Evolutionary conservation across 2,888 invertebrate genomes (phyloP).

Genomic region (Athripsodes cinereus): DNA sequence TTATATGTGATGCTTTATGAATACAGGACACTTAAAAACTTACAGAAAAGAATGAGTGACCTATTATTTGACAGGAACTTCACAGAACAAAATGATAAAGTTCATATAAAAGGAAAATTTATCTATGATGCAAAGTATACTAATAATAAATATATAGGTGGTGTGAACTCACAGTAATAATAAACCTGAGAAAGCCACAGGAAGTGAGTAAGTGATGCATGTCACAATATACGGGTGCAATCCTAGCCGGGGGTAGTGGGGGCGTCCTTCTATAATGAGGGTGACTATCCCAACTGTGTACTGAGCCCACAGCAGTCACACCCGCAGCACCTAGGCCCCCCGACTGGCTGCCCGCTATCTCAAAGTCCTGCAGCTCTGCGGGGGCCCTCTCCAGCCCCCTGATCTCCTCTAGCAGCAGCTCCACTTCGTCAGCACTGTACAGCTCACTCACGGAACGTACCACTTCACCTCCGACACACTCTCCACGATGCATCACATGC

Average conservation of each 20-base stretch:
- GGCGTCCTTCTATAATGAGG: constrained; percentile 45
- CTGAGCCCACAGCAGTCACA: constrained; percentile 43
- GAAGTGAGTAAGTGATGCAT: constrained; percentile 33
- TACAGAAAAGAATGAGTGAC: no score
- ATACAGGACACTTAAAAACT: no score
- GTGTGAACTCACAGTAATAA: constrained; percentile 31
- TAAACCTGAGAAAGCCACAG: constrained; percentile 33
- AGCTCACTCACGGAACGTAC: constrained; percentile 48
- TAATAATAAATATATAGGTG: not conserved
- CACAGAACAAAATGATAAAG: no score
- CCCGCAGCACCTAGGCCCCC: constrained; percentile 38
- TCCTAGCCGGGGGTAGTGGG: constrained; percentile 37
- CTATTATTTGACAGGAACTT: no score
- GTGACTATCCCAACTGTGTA: constrained; percentile 51
- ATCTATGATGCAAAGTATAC: no score
- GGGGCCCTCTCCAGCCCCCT: constrained; percentile 50
- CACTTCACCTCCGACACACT: constrained; percentile 44
- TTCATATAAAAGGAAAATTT: no score
- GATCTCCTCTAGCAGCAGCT: constrained; percentile 51
- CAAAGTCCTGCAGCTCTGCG: constrained; percentile 43
- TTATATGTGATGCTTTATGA: no score
- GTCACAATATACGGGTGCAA: constrained; percentile 47
- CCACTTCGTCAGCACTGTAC: constrained; percentile 52
- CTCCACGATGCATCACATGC: constrained; percentile 1
- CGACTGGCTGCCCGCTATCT: constrained; percentile 48